A percentile compares a stretch with the other conserved stretches of the same genome.
Conservation (phyloP, 2,888 invertebrate genomes). For the Dicranocentrus wangi region DNA sequence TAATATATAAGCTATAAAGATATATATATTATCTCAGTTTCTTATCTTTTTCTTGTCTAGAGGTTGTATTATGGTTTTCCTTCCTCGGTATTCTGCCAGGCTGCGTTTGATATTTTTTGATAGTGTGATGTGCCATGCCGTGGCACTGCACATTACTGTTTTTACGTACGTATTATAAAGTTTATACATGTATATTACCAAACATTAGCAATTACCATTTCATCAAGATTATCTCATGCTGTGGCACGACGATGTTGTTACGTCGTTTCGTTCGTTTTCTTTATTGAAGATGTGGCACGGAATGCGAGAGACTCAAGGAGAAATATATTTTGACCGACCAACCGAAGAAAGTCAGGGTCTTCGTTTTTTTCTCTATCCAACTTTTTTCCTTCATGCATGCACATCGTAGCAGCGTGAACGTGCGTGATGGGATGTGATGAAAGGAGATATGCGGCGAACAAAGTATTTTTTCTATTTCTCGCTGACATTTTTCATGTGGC, state of each 20-base stretch:
- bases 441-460: not conserved
- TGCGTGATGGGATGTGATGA: slow-evolving; percentile 1
- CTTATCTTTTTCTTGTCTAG: not conserved
- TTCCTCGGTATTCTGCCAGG: too few species aligned
- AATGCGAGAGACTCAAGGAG: not conserved
- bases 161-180: too few species aligned
- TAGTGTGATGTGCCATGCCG: too few species aligned
- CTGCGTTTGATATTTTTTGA: too few species aligned
- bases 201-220: slow-evolving; percentile 2
- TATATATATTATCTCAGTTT: not conserved
- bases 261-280: slow-evolving; percentile 10
- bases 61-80: slow-evolving; percentile 5
- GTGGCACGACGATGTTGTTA: slow-evolving; percentile 18
- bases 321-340: slow-evolving; percentile 21
- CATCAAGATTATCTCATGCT: slow-evolving; percentile 27
- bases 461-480: not conserved
- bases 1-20: too few species aligned
- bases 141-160: too few species aligned
- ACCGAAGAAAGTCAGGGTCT: slow-evolving; percentile 52
- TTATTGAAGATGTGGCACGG: slow-evolving; percentile 20
- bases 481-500: slow-evolving; percentile 19
- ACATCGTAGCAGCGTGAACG: slow-evolving; percentile 14
- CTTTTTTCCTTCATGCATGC: slow-evolving; percentile 17
- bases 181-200: too few species aligned
- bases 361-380: too few species aligned